Evolutionary conservation across 2,113 vertebrate species (phyloP).

Genomic region (Semicossyphus pulcher): DNA sequence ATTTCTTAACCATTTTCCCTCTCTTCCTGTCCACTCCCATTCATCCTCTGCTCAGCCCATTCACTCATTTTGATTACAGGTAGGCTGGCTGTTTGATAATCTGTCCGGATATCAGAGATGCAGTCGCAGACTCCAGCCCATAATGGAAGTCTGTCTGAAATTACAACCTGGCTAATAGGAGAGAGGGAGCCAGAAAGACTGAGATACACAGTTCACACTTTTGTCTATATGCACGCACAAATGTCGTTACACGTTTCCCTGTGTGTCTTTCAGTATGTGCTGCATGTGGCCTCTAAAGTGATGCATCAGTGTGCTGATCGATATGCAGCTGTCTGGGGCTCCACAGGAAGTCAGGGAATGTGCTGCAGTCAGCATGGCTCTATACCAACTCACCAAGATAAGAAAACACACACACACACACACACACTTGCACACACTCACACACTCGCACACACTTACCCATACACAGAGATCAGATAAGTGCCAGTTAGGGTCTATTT

Average conservation of each 20-base stretch:
- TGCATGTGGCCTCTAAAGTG: constrained; percentile 40
- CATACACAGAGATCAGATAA: constrained; percentile 31
- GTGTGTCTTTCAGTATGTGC: constrained; percentile 23
- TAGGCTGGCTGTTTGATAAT: constrained; percentile 24
- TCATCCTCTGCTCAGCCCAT: constrained; percentile 8
- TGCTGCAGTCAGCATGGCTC: constrained; percentile 64
- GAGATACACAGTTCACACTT: constrained; percentile 4
- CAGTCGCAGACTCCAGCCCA: constrained; percentile 52
- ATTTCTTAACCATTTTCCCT: constrained; percentile 1
- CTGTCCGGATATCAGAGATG: constrained; percentile 36
- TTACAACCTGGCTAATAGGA: constrained; percentile 49
- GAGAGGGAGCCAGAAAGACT: not conserved
- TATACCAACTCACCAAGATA: constrained; percentile 51
- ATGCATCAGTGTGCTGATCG: constrained; percentile 65
- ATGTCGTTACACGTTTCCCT: constrained; percentile 5
- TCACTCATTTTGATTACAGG: constrained; percentile 26
- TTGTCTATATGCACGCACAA: constrained; percentile 23
- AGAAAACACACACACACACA: constrained; percentile 27
- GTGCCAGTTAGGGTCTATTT: constrained; percentile 60
- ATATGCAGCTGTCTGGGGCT: constrained; percentile 67
- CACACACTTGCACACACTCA: constrained; percentile 30
- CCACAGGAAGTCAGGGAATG: constrained; percentile 73
- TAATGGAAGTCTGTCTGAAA: constrained; percentile 68
- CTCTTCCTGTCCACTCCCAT: constrained; percentile 10
- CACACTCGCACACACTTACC: constrained; percentile 20